These are phyloP conservation scores for Nomada ferruginata DNA, from an alignment of 2,888 invertebrate genomes.

Conservation along the genomic window DNA sequence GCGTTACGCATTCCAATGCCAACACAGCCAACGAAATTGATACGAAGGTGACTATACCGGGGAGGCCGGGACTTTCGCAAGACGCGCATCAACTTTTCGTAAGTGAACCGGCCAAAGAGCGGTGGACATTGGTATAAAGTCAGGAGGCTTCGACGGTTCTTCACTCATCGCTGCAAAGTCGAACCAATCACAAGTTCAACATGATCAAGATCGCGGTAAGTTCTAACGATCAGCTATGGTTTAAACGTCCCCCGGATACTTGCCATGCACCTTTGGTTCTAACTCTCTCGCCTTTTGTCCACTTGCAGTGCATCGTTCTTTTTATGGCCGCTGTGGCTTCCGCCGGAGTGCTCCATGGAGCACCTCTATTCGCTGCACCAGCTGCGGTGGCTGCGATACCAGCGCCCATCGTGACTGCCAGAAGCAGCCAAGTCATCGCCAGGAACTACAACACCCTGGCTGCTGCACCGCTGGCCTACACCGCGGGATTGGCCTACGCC, in stretches of 20 bases:
- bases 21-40: slow-evolving; percentile 44
- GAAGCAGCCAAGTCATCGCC: slow-evolving; percentile 88
- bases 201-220: slow-evolving; percentile 79
- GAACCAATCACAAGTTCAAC: slow-evolving; percentile 65
- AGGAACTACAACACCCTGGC: slow-evolving; percentile 87
- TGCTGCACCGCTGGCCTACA: slow-evolving; percentile 84
- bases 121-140: slow-evolving; percentile 74
- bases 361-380: slow-evolving; percentile 74
- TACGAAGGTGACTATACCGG: slow-evolving; percentile 28
- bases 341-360: slow-evolving; percentile 79
- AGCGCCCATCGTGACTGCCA: slow-evolving; percentile 87
- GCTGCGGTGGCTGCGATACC: slow-evolving; percentile 72
- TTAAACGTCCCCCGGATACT: no score
- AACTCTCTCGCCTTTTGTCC: slow-evolving; percentile 54
- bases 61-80: slow-evolving; percentile 55
- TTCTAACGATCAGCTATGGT: slow-evolving; percentile 21
- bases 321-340: slow-evolving; percentile 82
- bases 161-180: slow-evolving; percentile 75
- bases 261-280: neutral
- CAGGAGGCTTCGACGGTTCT: slow-evolving; percentile 49
- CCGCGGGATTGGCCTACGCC: slow-evolving; percentile 80
- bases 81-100: slow-evolving; percentile 34
- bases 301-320: slow-evolving; percentile 79
- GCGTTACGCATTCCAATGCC: slow-evolving; percentile 53
- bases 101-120: slow-evolving; percentile 14